A percentile compares a stretch with the other conserved stretches of the same genome.
phyloP scores from a whole-genome alignment of 1,140 invertebrate genomes.

The Nautilus pompilius region DNA sequence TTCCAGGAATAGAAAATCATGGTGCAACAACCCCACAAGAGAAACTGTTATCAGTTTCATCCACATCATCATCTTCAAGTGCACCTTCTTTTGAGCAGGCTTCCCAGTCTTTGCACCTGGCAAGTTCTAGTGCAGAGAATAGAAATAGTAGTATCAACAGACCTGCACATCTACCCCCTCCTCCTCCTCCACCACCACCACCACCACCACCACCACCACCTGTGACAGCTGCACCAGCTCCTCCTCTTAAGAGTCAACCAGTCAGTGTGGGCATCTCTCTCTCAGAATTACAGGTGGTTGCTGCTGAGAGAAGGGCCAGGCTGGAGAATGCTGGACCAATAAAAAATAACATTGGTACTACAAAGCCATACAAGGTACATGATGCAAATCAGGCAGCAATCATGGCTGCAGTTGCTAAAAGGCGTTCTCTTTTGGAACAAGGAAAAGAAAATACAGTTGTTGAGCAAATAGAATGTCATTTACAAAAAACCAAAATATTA shows the following conservation, averaged over 20 bases:
- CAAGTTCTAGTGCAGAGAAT: no score
- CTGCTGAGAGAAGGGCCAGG: slow-evolving; percentile 26
- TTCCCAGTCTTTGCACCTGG: no score
- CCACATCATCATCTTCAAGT: no score
- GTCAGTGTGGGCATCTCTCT: slow-evolving; percentile 10
- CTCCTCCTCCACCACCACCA: slow-evolving; percentile 20
- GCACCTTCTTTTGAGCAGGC: no score
- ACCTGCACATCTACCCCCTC: slow-evolving; percentile 4
- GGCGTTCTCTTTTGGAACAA: slow-evolving; percentile 28
- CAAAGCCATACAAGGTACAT: no score
- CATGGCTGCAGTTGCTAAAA: slow-evolving; percentile 39
- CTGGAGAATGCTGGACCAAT: slow-evolving; percentile 32
- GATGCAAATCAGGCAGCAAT: slow-evolving; percentile 38
- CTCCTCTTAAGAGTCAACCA: slow-evolving; percentile 14
- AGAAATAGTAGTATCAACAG: no score
- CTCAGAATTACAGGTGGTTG: slow-evolving; percentile 37
- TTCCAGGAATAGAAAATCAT: no score
- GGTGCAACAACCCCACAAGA: no score
- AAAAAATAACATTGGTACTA: no score
- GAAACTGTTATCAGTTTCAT: no score
- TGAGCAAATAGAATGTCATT: slow-evolving; percentile 37
- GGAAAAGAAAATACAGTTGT: slow-evolving; percentile 29
- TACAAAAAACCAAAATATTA: slow-evolving; percentile 47
- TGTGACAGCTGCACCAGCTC: slow-evolving; percentile 18
- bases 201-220: slow-evolving; percentile 17